phyloP scores from a whole-genome alignment of 2,113 vertebrate species.

The Struthidea cinerea region DNA sequence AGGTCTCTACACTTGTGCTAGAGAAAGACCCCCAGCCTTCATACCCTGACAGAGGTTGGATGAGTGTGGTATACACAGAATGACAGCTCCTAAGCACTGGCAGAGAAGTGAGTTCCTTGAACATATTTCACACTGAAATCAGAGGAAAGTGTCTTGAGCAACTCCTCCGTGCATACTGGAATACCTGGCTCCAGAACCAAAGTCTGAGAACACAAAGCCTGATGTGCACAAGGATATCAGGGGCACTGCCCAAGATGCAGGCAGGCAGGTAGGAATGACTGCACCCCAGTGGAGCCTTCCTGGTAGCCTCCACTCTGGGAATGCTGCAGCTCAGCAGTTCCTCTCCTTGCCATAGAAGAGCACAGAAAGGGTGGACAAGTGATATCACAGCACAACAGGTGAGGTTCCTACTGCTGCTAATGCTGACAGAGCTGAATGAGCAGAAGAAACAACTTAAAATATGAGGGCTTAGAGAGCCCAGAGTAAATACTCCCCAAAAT shows the following conservation, averaged over 20 bases:
- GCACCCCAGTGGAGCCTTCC: not conserved
- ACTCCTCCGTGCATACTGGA: not conserved
- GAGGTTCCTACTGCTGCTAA: not conserved
- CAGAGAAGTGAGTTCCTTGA: not conserved
- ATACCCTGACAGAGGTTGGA: not conserved
- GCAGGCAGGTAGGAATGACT: not conserved
- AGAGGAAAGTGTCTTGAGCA: not conserved
- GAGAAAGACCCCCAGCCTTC: not conserved
- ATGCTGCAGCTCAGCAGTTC: not conserved
- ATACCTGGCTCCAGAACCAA: not conserved
- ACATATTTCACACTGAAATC: not conserved
- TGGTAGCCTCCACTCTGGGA: not conserved
- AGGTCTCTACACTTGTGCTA: not conserved
- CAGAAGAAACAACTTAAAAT: not conserved
- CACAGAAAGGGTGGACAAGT: not conserved
- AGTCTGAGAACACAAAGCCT: not conserved
- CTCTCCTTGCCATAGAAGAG: not conserved
- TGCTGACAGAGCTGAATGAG: not conserved
- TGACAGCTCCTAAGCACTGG: not conserved
- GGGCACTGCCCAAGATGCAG: not conserved
- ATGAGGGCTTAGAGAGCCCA: not conserved
- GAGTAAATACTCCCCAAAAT: not conserved
- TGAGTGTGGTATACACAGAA: not conserved
- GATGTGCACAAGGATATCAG: not conserved
- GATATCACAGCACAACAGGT: not conserved